Evolutionary conservation across 2,797 vertebrate species (phyloP).

Genomic region (Mormyrops boulengeri): DNA sequence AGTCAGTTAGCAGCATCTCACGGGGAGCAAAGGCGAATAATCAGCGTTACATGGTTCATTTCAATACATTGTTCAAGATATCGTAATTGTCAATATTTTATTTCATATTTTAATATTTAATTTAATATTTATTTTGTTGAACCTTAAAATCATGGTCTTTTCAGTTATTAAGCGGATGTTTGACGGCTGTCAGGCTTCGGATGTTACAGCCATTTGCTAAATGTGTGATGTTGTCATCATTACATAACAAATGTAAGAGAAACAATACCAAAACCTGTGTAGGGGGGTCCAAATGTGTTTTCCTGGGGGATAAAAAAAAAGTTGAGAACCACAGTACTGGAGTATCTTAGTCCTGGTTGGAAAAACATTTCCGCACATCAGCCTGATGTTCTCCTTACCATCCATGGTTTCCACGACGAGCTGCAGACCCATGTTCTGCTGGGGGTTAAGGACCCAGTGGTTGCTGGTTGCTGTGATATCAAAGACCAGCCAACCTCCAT

Average conservation of each 20-base stretch:
- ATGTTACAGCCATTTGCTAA: not conserved
- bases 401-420: constrained; percentile 87
- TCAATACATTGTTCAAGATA: not conserved
- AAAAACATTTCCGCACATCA: not conserved
- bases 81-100: not conserved
- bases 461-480: constrained; percentile 98
- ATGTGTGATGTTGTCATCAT: not conserved
- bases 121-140: too few species aligned
- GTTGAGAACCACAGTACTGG: not conserved
- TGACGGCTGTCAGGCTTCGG: not conserved
- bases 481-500: constrained; percentile 96
- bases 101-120: too few species aligned
- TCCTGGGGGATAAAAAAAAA: not conserved
- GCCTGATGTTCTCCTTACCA: constrained; percentile 61
- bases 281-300: not conserved
- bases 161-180: too few species aligned
- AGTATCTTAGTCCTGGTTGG: not conserved
- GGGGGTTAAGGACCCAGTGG: constrained; percentile 96
- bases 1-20: not conserved
- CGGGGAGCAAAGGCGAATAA: not conserved
- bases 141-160: too few species aligned
- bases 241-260: not conserved
- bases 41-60: not conserved
- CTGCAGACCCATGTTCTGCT: constrained; percentile 94
- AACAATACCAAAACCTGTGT: not conserved